Evolutionary conservation across 2,113 vertebrate genomes (phyloP).

Genomic region (Bathybates hornii): DNA sequence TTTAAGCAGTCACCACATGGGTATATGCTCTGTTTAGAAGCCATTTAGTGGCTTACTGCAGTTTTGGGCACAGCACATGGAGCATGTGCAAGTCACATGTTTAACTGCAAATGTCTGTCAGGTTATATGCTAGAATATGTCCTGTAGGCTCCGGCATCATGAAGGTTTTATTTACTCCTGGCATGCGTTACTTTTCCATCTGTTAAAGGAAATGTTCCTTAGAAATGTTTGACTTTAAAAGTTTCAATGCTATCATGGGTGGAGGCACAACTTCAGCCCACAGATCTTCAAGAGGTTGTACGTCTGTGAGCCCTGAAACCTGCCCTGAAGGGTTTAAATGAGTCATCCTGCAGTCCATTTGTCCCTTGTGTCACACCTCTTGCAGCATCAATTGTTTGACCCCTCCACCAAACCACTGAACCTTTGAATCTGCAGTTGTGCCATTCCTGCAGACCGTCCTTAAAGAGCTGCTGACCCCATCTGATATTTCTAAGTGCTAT

Average conservation of each 20-base stretch:
- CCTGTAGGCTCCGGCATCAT: background rate
- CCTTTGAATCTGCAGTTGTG: conserved; percentile 20
- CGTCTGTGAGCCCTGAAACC: background rate
- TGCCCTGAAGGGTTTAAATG: background rate
- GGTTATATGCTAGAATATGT: background rate
- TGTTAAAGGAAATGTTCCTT: background rate
- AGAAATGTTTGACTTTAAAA: background rate
- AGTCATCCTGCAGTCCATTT: background rate
- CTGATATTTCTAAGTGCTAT: conserved; percentile 25
- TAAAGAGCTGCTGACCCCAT: conserved; percentile 36
- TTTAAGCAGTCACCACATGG: background rate
- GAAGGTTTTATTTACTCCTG: background rate
- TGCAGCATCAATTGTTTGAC: background rate
- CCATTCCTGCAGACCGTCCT: conserved; percentile 5
- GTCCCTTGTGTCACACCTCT: background rate
- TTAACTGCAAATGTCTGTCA: background rate
- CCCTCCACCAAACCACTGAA: background rate
- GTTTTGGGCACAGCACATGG: background rate
- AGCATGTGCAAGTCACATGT: background rate
- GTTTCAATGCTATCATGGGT: background rate
- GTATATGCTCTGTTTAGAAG: background rate
- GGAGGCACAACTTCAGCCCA: background rate
- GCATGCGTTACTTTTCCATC: background rate
- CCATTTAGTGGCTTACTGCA: background rate
- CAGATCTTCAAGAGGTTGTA: background rate